These are phyloP conservation scores for Galendromus occidentalis DNA, from an alignment of 1,140 invertebrate genomes.

Conservation along the genomic window DNA sequence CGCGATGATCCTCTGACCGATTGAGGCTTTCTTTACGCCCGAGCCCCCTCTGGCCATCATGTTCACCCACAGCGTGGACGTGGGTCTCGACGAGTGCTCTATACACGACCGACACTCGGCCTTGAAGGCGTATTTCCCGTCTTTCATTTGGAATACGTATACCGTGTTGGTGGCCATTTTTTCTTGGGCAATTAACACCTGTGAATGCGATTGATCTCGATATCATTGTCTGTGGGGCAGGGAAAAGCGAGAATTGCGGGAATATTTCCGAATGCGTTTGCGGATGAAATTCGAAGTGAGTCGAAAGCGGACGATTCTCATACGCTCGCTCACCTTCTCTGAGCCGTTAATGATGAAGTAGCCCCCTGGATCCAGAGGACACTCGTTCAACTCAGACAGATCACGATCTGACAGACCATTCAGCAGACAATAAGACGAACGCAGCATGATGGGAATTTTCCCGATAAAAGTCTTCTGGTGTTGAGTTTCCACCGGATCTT, in stretches of 20 bases:
- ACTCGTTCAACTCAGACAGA: constrained; percentile 94
- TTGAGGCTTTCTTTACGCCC: constrained; percentile 85
- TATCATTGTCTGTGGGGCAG: no score
- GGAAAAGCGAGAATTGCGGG: not conserved
- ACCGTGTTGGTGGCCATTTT: constrained; percentile 99
- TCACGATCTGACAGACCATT: constrained; percentile 88
- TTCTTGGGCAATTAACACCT: constrained; percentile 86
- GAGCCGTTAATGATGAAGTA: constrained; percentile 93
- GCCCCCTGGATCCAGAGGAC: constrained; percentile 89
- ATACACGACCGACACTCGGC: constrained; percentile 85
- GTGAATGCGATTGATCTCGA: not conserved
- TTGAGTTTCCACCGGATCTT: constrained; percentile 75
- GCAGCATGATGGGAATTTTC: constrained; percentile 97
- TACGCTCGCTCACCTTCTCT: constrained; percentile 50
- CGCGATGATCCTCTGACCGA: constrained; percentile 91
- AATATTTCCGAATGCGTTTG: not conserved
- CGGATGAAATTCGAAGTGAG: not conserved
- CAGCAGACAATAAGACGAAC: constrained; percentile 86
- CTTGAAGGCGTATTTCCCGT: constrained; percentile 84
- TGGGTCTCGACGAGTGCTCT: constrained; percentile 76
- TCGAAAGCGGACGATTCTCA: not conserved
- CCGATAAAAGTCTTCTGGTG: constrained; percentile 97
- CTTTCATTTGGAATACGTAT: constrained; percentile 96
- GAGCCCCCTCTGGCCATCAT: constrained; percentile 90
- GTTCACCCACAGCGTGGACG: constrained; percentile 93